Conservation (phyloP, 2,797 vertebrate species). For the Cyclura pinguis region DNA sequence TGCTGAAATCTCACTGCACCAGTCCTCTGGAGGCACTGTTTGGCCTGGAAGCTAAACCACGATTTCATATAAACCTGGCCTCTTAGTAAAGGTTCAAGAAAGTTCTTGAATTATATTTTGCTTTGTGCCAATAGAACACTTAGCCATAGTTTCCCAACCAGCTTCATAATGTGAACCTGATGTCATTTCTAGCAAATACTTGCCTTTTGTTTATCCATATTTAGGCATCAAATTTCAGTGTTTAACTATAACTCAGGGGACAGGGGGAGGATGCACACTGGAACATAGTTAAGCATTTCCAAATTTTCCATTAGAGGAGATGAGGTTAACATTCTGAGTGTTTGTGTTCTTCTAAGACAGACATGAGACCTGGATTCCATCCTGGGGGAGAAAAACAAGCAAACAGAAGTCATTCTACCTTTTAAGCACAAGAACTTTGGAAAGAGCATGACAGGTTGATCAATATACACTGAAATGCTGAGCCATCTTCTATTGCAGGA, state of each 20-base stretch:
- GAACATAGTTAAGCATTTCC: background rate
- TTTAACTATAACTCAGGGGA: background rate
- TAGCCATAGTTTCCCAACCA: background rate
- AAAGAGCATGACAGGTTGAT: background rate
- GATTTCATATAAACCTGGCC: background rate
- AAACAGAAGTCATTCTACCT: background rate
- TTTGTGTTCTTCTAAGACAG: background rate
- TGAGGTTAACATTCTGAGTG: background rate
- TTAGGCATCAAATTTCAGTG: background rate
- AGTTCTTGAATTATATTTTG: background rate
- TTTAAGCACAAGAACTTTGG: slow-evolving; percentile 8
- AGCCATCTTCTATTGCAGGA: background rate
- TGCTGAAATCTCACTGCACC: background rate
- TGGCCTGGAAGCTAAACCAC: background rate
- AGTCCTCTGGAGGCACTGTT: background rate
- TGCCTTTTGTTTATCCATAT: background rate
- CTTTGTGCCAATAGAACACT: background rate
- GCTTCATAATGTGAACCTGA: background rate
- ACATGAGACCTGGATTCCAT: background rate
- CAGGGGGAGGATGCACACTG: no score
- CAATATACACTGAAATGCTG: background rate
- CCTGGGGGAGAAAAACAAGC: background rate
- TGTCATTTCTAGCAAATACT: background rate
- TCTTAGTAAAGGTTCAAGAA: background rate
- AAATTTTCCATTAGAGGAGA: background rate